Conservation (phyloP, 2,888 invertebrate genomes). For the Prenolepis imparis region DNA sequence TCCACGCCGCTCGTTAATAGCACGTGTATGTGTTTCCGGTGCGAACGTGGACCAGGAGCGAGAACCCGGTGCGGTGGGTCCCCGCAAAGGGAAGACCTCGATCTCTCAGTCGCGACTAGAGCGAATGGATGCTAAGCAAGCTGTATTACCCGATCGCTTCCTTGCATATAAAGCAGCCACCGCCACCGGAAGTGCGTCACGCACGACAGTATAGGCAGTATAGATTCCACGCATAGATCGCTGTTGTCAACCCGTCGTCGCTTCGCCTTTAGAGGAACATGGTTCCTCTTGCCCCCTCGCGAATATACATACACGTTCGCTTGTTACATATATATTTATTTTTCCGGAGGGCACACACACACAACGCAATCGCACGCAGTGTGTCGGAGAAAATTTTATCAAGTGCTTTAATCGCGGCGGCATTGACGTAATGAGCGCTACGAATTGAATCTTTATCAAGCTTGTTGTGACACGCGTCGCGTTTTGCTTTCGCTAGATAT, state of each 20-base stretch:
- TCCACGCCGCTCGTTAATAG: conserved; percentile 54
- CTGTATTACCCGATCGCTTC: conserved; percentile 85
- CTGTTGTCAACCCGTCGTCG: conserved; percentile 50
- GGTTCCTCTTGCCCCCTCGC: background rate
- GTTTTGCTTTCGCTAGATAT: background rate
- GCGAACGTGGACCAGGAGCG: conserved; percentile 60
- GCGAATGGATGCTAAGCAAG: conserved; percentile 85
- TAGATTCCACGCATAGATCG: conserved; percentile 76
- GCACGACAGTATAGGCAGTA: conserved; percentile 67
- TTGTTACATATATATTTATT: conserved; percentile 17
- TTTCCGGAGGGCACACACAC: background rate
- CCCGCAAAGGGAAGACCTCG: conserved; percentile 70
- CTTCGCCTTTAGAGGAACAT: conserved; percentile 51
- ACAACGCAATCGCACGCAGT: too few species aligned
- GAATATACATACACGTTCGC: conserved; percentile 4
- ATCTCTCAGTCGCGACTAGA: conserved; percentile 75
- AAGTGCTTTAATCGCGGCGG: background rate
- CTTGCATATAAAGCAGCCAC: conserved; percentile 83
- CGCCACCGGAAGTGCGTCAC: conserved; percentile 85
- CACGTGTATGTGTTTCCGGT: conserved; percentile 67
- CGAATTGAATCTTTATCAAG: conserved; percentile 52
- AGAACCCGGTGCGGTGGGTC: conserved; percentile 76
- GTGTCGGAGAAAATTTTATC: conserved; percentile 29
- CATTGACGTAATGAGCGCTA: conserved; percentile 32
- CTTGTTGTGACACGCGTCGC: conserved; percentile 41